Evolutionary conservation across 2,797 vertebrate genomes (phyloP).

Genomic region (Peromyscus melanophrys): DNA sequence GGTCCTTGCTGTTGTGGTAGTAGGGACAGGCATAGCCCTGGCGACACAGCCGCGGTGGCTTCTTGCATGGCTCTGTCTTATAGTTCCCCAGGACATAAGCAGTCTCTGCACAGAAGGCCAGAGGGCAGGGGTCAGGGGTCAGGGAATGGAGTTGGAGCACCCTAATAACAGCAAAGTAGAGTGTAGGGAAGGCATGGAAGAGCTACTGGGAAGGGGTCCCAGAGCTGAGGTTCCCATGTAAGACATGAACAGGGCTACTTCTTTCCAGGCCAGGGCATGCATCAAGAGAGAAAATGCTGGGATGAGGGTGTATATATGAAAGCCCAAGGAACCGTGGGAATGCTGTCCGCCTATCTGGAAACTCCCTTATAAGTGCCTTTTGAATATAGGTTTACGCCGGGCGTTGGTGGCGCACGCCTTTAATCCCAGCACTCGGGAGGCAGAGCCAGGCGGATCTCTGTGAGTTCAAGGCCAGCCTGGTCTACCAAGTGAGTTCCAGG

Average conservation of each 20-base stretch:
- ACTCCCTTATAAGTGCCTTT: neutral
- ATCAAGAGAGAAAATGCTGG: neutral
- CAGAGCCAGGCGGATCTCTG: too few species aligned
- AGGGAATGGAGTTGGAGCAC: slow-evolving; percentile 8
- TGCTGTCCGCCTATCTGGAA: neutral
- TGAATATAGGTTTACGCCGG: neutral
- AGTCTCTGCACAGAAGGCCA: slow-evolving; percentile 92
- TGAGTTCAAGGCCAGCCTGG: too few species aligned
- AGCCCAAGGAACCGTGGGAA: neutral
- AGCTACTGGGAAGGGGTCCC: neutral
- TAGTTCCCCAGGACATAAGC: slow-evolving; percentile 98
- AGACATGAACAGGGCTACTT: neutral
- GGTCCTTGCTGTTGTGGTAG: slow-evolving; percentile 99
- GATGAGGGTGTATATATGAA: neutral
- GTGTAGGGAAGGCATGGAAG: neutral
- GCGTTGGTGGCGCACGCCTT: too few species aligned
- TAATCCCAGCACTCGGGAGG: too few species aligned
- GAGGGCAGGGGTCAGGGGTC: slow-evolving; percentile 77
- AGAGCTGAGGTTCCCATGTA: neutral
- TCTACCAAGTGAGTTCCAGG: too few species aligned
- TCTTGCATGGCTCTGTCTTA: slow-evolving; percentile 99
- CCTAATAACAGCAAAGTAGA: neutral
- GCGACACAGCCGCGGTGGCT: slow-evolving; percentile 97
- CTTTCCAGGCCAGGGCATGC: neutral
- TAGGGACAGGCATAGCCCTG: slow-evolving; percentile 99